These are phyloP conservation scores for Seriola quinqueradiata DNA, from an alignment of 2,113 vertebrate genomes.

Conservation along the genomic window DNA sequence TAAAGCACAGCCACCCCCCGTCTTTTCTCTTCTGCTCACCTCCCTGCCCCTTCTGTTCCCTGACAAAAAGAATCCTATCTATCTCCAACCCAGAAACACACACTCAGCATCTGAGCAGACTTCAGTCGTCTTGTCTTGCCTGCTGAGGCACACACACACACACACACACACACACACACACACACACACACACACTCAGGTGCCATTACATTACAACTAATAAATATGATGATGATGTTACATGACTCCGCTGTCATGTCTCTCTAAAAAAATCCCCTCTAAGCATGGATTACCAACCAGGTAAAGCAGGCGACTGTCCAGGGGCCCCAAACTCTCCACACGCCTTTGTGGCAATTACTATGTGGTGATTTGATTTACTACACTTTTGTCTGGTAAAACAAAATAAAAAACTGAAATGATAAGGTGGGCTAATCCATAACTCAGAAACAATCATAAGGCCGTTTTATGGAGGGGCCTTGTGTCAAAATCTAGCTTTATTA, in stretches of 20 bases:
- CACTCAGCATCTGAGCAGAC: slow-evolving; percentile 56
- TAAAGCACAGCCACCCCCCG: slow-evolving; percentile 56
- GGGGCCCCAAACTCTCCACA: no score
- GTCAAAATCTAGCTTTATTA: neutral
- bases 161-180: neutral
- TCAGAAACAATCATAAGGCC: neutral
- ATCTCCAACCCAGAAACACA: slow-evolving; percentile 48
- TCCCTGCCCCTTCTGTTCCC: slow-evolving; percentile 39
- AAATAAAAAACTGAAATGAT: neutral
- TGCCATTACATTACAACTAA: neutral
- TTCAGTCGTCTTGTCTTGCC: slow-evolving; percentile 40
- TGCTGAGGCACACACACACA: neutral
- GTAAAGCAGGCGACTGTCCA: neutral
- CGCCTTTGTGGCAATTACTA: neutral
- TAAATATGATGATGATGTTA: neutral
- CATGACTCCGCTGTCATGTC: neutral
- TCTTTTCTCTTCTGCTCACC: slow-evolving; percentile 63
- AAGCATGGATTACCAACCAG: neutral
- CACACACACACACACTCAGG: neutral
- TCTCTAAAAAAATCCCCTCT: neutral
- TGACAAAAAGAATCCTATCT: slow-evolving; percentile 53
- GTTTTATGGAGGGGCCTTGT: neutral
- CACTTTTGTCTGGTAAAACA: neutral
- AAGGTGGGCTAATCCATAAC: no score
- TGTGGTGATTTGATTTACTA: neutral